Evolutionary conservation across 2,888 invertebrate genomes (phyloP), one percentile per base, ranked within the genome.

Genomic region (Lymantria dispar): DNA sequence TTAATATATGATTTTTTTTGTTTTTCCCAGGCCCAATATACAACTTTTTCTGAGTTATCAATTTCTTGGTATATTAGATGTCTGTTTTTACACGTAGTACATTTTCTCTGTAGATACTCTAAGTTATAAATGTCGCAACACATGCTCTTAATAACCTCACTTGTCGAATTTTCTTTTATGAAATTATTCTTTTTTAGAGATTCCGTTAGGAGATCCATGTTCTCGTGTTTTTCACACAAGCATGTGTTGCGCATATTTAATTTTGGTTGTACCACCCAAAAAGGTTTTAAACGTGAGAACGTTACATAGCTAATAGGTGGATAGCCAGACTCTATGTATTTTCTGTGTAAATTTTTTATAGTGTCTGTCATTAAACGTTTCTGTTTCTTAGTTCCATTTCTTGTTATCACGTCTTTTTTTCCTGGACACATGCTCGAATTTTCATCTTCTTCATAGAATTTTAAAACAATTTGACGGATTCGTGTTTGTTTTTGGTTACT

Each of bases 331-430:
- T 7, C 33, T 11, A 36, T 36, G 36, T 48, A 48, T 48, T 48
- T 48, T 36, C 36, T 36, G 45, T 45, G 45, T 45, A 45, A 45
- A 39, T 45, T 48, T 48, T 48, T 48, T 36, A 48, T 14, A 13
- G 47, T 48, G 11, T 48, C 47, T 38, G 47, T 48, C 43, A 48
- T 29, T 48, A 48, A 41, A 13, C 36, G 36, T 36, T 60, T 14
- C 54, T 63, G 29, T 61, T 65, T 46, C 53, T 62, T 43, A 60
- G 33, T 36, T 36, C 45, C 42, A 45, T 41, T 31, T 52, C 47
- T 52, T 29, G 47, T 36, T 41, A 48, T 45, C 11, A 44, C 44
- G 30, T 48, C 48, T 9, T 48, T 52, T 48, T 52, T 52, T 33
- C 45, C 52, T 37, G 52, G 48, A 52, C 52, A 48, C 38, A 52